These are phyloP conservation scores for Aldabrachelys gigantea DNA, from an alignment of 2,113 vertebrate genomes.

Conservation along the genomic window DNA sequence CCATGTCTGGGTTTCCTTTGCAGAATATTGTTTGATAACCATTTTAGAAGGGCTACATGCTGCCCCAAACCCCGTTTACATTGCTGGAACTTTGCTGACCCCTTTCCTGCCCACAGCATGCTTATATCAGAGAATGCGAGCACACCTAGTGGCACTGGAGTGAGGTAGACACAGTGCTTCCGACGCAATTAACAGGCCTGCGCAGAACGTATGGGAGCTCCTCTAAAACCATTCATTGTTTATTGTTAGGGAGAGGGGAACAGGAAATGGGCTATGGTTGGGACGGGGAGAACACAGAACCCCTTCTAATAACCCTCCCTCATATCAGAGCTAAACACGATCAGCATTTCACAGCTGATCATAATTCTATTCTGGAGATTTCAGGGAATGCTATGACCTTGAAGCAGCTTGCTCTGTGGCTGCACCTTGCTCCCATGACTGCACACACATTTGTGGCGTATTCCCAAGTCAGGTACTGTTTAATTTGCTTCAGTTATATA, in stretches of 20 bases:
- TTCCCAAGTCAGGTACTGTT: background rate
- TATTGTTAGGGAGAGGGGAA: background rate
- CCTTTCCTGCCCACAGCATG: background rate
- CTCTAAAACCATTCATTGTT: background rate
- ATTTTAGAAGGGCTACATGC: background rate
- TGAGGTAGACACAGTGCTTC: background rate
- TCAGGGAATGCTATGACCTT: background rate
- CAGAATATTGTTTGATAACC: background rate
- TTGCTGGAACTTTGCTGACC: background rate
- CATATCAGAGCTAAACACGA: background rate
- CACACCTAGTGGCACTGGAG: background rate
- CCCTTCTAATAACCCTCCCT: background rate
- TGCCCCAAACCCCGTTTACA: background rate
- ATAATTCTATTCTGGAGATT: background rate
- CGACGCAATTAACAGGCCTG: background rate
- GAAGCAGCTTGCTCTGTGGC: background rate
- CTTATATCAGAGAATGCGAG: background rate
- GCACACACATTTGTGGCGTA: background rate
- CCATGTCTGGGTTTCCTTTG: background rate
- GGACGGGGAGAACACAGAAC: accelerated
- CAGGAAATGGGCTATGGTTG: background rate
- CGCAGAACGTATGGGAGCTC: background rate
- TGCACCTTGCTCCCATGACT: background rate
- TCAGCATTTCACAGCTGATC: background rate
- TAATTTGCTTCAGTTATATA: background rate